Percentiles rank a stretch among this genome's conserved stretches.
These are phyloP conservation scores for Nycticryphes semicollaris DNA, from an alignment of 2,113 vertebrate genomes.

Conservation along the genomic window DNA sequence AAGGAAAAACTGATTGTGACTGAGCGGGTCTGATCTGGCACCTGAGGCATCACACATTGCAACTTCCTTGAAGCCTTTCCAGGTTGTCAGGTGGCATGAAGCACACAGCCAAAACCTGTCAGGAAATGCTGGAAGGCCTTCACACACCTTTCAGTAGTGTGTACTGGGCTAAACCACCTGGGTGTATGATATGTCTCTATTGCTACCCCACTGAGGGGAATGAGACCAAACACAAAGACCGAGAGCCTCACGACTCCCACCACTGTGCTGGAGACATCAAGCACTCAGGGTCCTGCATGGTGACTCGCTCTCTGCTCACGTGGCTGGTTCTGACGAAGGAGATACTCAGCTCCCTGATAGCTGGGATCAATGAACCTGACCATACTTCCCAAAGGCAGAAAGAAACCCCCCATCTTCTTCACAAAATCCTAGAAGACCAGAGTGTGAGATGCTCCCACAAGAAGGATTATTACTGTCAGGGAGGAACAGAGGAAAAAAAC, in stretches of 20 bases:
- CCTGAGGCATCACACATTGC: fast-evolving
- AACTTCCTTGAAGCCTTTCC: background rate
- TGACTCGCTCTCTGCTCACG: fast-evolving
- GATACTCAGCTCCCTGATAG: background rate
- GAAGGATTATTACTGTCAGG: background rate
- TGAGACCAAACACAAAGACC: fast-evolving
- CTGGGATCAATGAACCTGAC: background rate
- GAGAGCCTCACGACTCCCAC: fast-evolving
- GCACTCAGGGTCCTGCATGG: fast-evolving
- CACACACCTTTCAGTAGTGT: background rate
- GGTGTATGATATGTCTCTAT: background rate
- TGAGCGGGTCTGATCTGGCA: background rate
- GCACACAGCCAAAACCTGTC: background rate
- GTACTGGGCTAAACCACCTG: background rate
- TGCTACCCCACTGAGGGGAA: background rate
- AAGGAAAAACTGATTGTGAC: background rate
- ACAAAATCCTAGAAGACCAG: background rate
- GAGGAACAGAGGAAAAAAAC: background rate
- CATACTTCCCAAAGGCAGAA: background rate
- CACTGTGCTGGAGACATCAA: background rate
- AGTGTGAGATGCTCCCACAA: background rate
- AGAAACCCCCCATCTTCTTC: background rate
- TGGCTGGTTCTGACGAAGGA: background rate
- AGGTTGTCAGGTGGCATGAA: background rate
- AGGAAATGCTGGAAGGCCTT: background rate